A percentile compares a stretch with the other conserved stretches of the same genome.
These are phyloP conservation scores for Melanostigma gelatinosum DNA, from an alignment of 2,113 vertebrate genomes.

Conservation along the genomic window DNA sequence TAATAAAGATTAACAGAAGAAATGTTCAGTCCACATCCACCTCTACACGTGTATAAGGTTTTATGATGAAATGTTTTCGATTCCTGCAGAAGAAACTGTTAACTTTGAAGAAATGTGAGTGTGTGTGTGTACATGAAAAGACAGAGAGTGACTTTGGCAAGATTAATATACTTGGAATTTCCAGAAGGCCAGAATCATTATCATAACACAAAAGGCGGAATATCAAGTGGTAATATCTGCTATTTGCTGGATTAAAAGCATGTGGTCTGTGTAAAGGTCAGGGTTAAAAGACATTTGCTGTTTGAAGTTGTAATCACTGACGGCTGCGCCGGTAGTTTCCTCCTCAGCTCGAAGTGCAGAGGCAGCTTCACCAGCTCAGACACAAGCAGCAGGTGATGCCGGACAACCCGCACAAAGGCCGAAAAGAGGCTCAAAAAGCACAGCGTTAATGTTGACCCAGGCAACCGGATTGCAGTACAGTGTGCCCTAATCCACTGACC, in stretches of 20 bases:
- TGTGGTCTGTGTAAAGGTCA: constrained; percentile 12
- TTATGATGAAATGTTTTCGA: neutral
- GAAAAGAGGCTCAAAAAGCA: constrained; percentile 16
- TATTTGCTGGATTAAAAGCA: constrained; percentile 10
- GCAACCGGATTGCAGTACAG: constrained; percentile 1
- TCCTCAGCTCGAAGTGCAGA: constrained; percentile 29
- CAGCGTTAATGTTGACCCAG: constrained; percentile 15
- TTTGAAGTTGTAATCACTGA: constrained; percentile 22
- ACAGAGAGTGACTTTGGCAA: neutral
- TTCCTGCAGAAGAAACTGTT: neutral
- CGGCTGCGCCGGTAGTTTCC: constrained; percentile 6
- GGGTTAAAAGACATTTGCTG: constrained; percentile 17
- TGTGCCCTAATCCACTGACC: constrained; percentile 8
- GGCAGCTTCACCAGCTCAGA: constrained; percentile 20
- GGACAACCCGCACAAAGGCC: constrained; percentile 10
- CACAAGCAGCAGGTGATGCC: constrained; percentile 21
- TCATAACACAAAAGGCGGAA: neutral
- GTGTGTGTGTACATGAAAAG: neutral
- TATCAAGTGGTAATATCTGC: constrained; percentile 12
- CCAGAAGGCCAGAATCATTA: neutral
- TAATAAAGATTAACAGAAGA: neutral
- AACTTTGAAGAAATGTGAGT: neutral
- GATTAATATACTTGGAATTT: constrained; percentile 6
- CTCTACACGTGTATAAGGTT: neutral
- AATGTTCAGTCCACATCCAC: neutral